Evolutionary conservation across 2,113 vertebrate genomes (phyloP).

Genomic region (Monopterus albus): DNA sequence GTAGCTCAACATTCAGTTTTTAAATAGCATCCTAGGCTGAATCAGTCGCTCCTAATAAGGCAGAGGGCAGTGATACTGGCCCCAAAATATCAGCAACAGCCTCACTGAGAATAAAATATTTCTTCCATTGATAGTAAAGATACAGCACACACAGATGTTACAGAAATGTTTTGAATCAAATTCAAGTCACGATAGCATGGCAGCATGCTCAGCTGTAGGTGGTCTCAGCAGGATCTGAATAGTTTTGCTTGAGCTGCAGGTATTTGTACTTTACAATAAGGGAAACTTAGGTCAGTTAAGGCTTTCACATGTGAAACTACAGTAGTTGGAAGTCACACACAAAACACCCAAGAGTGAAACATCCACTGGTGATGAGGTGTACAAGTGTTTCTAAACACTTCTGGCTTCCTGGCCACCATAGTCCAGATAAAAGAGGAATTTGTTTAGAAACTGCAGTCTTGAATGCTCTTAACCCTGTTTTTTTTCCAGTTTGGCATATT

Average conservation of each 20-base stretch:
- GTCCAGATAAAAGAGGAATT: too few relatives aligned
- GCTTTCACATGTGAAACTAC: neutral
- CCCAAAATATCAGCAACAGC: conserved; percentile 78
- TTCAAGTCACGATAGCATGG: neutral
- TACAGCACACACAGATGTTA: neutral
- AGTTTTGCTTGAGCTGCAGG: conserved; percentile 8
- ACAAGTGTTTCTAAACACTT: too few relatives aligned
- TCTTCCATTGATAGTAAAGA: conserved; percentile 36
- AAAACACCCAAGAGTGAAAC: neutral
- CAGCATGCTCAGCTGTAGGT: neutral
- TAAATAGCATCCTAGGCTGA: conserved; percentile 79
- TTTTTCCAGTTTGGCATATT: too few relatives aligned
- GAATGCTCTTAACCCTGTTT: too few relatives aligned
- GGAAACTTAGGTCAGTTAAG: neutral
- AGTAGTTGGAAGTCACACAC: neutral
- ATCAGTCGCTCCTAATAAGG: conserved; percentile 81
- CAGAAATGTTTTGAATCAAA: conserved; percentile 8
- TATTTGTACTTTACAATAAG: conserved; percentile 1
- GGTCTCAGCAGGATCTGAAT: neutral
- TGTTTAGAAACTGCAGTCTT: too few relatives aligned
- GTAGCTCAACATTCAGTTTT: conserved; percentile 77
- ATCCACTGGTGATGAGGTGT: neutral
- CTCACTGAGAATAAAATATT: conserved; percentile 70
- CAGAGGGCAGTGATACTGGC: conserved; percentile 62
- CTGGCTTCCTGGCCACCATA: too few relatives aligned